Percentiles rank a stretch among this genome's conserved stretches.
Conservation (phyloP, 2,797 vertebrate genomes). For the Enteromius trimaculatus region DNA sequence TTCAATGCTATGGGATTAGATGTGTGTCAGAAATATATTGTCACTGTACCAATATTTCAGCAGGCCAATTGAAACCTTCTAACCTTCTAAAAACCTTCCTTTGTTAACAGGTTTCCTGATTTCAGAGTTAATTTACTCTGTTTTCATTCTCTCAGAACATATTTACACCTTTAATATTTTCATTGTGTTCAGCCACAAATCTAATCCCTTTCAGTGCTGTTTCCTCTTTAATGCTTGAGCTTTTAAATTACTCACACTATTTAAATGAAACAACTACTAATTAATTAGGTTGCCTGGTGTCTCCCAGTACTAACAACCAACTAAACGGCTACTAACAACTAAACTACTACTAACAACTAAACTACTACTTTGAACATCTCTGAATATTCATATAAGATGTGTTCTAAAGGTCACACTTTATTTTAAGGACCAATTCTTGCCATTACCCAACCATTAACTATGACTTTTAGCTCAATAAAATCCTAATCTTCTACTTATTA, state of each 20-base stretch:
- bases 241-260: slow-evolving; percentile 1
- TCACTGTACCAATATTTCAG: background rate
- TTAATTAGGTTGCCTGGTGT: background rate
- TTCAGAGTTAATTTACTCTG: background rate
- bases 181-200: background rate
- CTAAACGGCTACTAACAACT: background rate
- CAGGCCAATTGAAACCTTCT: too few relatives aligned
- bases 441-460: background rate
- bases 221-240: slow-evolving; percentile 10
- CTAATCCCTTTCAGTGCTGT: background rate
- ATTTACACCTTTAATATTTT: background rate
- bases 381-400: background rate
- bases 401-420: background rate
- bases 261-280: slow-evolving; percentile 1
- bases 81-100: background rate
- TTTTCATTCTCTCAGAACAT: background rate
- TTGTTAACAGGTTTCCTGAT: slow-evolving; percentile 13
- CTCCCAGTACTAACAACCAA: slow-evolving; percentile 8
- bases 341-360: background rate
- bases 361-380: background rate
- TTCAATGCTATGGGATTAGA: slow-evolving; percentile 5
- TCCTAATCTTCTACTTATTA: background rate
- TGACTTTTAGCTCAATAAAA: background rate
- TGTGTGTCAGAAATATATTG: background rate
- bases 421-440: background rate